phyloP scores from a whole-genome alignment of 1,140 invertebrate genomes.

The Anoplolepis gracilipes region DNA sequence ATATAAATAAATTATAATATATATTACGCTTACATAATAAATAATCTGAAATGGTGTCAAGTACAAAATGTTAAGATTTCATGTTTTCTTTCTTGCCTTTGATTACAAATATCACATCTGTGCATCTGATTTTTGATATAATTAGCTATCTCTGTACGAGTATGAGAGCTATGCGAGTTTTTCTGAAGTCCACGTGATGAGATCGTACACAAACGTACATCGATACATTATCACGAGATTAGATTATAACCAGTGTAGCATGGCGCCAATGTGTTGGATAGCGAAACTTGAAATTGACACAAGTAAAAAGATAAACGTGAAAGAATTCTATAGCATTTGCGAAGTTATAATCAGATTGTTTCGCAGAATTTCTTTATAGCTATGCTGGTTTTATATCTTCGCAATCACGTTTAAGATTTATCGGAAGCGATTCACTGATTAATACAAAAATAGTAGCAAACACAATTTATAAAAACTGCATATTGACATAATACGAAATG shows the following conservation, averaged over 20 bases:
- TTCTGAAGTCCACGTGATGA: constrained; percentile 15
- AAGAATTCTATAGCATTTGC: constrained; percentile 2
- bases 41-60: constrained; percentile 1
- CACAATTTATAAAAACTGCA: not conserved
- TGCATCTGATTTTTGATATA: constrained; percentile 24
- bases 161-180: constrained; percentile 19
- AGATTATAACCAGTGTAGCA: constrained; percentile 78
- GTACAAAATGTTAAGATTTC: constrained; percentile 6
- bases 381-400: not conserved
- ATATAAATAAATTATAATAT: constrained; percentile 10
- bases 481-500: not conserved
- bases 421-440: not conserved
- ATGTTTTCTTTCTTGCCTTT: not conserved
- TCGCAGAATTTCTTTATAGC: not conserved
- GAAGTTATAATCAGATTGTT: constrained; percentile 38
- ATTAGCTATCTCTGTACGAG: constrained; percentile 12
- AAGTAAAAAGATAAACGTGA: constrained; percentile 29
- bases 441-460: not conserved
- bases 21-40: constrained; percentile 24
- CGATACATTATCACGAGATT: constrained; percentile 78
- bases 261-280: constrained; percentile 75
- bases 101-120: constrained; percentile 22
- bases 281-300: constrained; percentile 60
- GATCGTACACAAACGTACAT: constrained; percentile 34
- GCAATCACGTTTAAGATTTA: not conserved